Base-by-base conservation (phyloP, 2,113 vertebrate species). In the Oncorhynchus kisutch region DNA sequence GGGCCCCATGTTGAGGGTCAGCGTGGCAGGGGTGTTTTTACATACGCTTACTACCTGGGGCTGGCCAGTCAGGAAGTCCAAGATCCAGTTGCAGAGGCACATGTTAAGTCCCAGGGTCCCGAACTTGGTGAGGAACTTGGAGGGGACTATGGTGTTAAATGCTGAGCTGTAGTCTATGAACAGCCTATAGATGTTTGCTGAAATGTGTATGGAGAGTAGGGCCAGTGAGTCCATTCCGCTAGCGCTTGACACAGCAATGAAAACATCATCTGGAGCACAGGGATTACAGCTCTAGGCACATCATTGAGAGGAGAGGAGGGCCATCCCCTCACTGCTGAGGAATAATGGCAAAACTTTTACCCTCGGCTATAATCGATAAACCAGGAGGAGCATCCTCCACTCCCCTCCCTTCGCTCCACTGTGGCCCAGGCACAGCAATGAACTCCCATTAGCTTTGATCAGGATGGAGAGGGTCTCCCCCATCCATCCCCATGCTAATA, bases 311-410 rank as follows among this genome's bases (percentile, higher is more conserved):
- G 79, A 82, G 80, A 87, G 89, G 79, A 76, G 81, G 90, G 87
- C 86, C 87, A 89, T 92, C 91, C 82, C 87, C 81, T 88, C 87
- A 86, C 90, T 84, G 81, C 80, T 78, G 82, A 82, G 83, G 81
- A 90, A 90, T 92, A 92, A 94, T 91, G 85, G 91, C 83, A 81
- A 83, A 88, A 92, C 87, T 86, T 91, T 91, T 89, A 90, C 91
- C 91, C 86, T 87, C 82, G 79, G 84, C 85, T 87, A 78, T 70
- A 88, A 92, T 93, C 91, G 76, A 92, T 92, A 91, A 62, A 74
- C 80, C 83, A 82, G 82, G 81, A 86, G 80, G 86, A 91, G 79
- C 70, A 72, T 11, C 39, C 39, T 45, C 39, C 39, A 8, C 39
- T 45, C 8, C 39, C 0, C 39, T 45, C 39, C 2, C 82, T 82